A percentile compares a stretch with the other conserved stretches of the same genome.
Conservation (phyloP, 2,797 vertebrate genomes). For the Lepus oiostolus region DNA sequence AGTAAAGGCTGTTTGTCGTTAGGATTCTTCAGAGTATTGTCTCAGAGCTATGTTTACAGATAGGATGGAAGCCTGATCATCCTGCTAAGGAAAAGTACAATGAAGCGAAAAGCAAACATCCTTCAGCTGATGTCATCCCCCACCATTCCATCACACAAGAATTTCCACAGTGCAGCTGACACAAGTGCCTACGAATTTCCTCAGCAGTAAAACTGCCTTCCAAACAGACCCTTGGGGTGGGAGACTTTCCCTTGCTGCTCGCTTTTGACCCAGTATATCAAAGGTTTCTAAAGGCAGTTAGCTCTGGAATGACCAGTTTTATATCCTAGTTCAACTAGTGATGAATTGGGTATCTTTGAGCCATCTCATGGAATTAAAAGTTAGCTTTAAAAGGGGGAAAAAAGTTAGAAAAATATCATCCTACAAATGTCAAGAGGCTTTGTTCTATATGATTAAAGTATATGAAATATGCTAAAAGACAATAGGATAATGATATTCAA, state of each 20-base stretch:
- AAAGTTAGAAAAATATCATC: background rate
- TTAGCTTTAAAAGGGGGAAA: background rate
- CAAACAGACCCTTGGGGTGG: background rate
- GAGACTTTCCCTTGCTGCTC: background rate
- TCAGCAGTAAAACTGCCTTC: background rate
- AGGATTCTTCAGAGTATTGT: constrained; percentile 67
- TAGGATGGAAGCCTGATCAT: constrained; percentile 59
- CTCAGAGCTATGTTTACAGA: constrained; percentile 71
- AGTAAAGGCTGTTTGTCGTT: constrained; percentile 64
- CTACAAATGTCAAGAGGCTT: background rate
- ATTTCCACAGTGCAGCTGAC: background rate
- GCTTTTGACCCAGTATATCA: background rate
- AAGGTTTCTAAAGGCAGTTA: background rate
- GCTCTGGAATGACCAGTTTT: background rate
- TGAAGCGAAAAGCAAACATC: constrained; percentile 74
- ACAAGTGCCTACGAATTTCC: background rate
- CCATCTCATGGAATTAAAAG: background rate
- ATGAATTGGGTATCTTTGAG: constrained; percentile 2
- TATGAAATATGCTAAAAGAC: background rate
- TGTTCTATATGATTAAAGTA: background rate
- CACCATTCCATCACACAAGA: background rate
- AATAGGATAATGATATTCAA: background rate
- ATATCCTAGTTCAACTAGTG: background rate
- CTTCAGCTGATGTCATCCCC: constrained; percentile 41
- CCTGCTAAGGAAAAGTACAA: constrained; percentile 61